phyloP scores from a whole-genome alignment of 2,797 vertebrate species.

The Nasua narica region DNA sequence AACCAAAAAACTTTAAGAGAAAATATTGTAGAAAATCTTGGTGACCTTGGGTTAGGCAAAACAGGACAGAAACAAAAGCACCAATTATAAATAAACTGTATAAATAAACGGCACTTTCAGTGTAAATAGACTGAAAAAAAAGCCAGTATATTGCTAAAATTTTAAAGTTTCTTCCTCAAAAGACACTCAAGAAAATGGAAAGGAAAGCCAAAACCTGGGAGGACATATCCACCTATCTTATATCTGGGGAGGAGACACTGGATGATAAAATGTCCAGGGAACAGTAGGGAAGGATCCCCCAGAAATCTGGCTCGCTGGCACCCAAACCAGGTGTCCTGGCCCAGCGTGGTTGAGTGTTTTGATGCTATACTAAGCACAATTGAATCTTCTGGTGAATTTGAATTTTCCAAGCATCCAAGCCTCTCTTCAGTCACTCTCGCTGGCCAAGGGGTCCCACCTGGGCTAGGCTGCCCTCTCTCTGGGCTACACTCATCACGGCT shows the following conservation, averaged over 20 bases:
- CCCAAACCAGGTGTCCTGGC: background rate
- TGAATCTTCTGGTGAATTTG: background rate
- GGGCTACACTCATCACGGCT: accelerated
- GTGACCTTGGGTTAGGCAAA: background rate
- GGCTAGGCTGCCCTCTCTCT: background rate
- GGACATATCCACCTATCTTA: accelerated
- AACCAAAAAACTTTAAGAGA: background rate
- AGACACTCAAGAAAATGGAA: background rate
- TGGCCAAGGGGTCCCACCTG: background rate
- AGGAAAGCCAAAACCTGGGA: accelerated
- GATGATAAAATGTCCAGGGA: background rate
- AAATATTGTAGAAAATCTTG: background rate
- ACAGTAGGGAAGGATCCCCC: background rate
- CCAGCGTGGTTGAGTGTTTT: accelerated
- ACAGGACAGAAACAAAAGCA: background rate
- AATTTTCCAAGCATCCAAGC: background rate
- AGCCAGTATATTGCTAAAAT: background rate
- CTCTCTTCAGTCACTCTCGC: accelerated
- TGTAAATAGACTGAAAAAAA: background rate
- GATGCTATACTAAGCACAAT: accelerated
- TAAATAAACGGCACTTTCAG: background rate
- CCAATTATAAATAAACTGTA: background rate
- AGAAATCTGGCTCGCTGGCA: accelerated
- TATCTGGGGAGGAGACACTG: accelerated
- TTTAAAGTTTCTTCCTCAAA: background rate